Evolutionary conservation across 2,113 vertebrate genomes (phyloP), one percentile per base, ranked within the genome.

Genomic region (Corvus moneduloides): DNA sequence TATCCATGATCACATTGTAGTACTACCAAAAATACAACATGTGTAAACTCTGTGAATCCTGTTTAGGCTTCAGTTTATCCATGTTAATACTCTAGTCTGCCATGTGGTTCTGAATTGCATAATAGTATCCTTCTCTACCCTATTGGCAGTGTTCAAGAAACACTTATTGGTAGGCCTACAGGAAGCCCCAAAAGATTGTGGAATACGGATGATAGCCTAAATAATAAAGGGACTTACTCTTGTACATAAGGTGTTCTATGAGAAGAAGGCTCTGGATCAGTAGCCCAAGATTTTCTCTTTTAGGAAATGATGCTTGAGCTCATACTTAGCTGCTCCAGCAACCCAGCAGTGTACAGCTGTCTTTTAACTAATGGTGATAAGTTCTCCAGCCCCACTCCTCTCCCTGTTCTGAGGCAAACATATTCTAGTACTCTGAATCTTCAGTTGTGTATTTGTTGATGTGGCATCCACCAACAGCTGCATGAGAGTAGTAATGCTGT

Each of bases 31-130:
- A 75, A 63, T 27, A 33, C 21, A 32, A 30, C 3, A 1, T 23
- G 5, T 21, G 14, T 61, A 90, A 93, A 72, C 69, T 74, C 43
- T 58, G 10, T 30, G 41, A 78, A 64, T 90, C 30, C 73, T 87
- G 32, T 84, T 92, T 89, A 86, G 55, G 14, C 12, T 94, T 89
- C 73, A 64, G 33, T 91, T 94, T 84, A 90, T 74, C 76, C 37
- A 18, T 10, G 5, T 61, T 94, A 87, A 78, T 75, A 30, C 35
- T 84, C 9, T 30, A 64, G 21, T 27, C 27, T 73, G 27, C 9
- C 19, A 46, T 44, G 82, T 69, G 67, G 10, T 74, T 77, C 48
- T 56, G 35, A 84, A 64, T 82, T 92, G 44, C 41, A 2, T 27
- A 64, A 68, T 3, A 64, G 7, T 19, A 26, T 75, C 21, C 20